Evolutionary conservation across 1,140 invertebrate species (phyloP), one percentile per base, ranked within the genome.

Genomic region (Amyelois transitella): DNA sequence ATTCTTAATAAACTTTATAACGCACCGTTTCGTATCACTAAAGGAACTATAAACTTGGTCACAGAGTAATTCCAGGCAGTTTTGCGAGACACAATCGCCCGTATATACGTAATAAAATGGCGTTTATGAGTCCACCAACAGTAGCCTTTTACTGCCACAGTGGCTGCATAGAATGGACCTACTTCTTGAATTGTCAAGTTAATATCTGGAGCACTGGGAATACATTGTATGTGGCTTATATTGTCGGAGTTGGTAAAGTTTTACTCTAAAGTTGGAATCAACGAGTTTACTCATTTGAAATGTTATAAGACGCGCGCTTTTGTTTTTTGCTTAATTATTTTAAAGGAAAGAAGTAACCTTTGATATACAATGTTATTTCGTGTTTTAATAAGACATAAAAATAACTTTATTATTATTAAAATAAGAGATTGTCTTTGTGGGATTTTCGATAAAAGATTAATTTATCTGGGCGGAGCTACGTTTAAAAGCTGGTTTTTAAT

Each of bases 41-140:
- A 58, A 60, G 52, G 44, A 50, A 52, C 48, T 59, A 62, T 63
- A 73, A 69, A 66, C 45, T 32, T 55, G 67, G 57, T 64, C 62
- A 64, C 60, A 57, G 53, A 68, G 64, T 70, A 56, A 55, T 48
- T 55, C 18, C 25, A 4, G 17, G 20, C 52, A 47, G 52, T 54
- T 38, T 47, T 38, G 21, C 17, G 17, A 18, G 45, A 6, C 45
- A 38, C 53, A 55, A 55, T 55, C 18, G 53, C 45, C 32, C 21
- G 7, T 53, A 54, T 53, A 53, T 28, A 21, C 5, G 22, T 22
- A n/a, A 17, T 55, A 55, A 55, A 55, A 25, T 38, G 25, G 53
- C 20, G 51, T 53, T 48, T 53, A 53, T 22, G 51, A 45, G 20
- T 10, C 20, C 51, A 38, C 28, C 24, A 52, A 52, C 50, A 38